phyloP scores from a whole-genome alignment of 2,797 vertebrate species.

The Botia almorhae region DNA sequence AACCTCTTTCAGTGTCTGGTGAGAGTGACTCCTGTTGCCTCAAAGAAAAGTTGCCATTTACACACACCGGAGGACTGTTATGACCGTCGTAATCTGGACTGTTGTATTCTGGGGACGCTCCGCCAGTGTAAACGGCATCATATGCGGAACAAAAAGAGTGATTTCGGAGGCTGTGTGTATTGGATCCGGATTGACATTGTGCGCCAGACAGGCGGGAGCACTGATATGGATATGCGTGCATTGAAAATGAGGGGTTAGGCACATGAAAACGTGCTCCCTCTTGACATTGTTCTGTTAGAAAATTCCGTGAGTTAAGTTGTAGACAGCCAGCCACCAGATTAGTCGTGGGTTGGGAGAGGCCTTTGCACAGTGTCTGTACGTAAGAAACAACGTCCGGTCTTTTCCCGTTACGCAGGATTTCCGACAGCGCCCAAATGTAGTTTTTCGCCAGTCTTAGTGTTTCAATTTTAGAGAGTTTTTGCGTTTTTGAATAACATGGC shows the following conservation, averaged over 20 bases:
- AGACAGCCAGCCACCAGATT: conserved; percentile 98
- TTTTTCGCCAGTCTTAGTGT: conserved; percentile 95
- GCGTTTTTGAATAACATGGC: conserved; percentile 97
- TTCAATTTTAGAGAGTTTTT: conserved; percentile 98
- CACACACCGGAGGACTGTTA: conserved; percentile 91
- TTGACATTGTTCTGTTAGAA: conserved; percentile 91
- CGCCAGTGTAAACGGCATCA: conserved; percentile 87
- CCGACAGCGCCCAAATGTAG: conserved; percentile 95
- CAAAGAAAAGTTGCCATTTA: conserved; percentile 90
- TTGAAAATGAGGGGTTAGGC: conserved; percentile 89
- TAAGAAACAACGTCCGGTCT: conserved; percentile 93
- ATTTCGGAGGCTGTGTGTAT: conserved; percentile 82
- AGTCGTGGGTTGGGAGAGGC: conserved; percentile 96
- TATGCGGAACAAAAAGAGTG: conserved; percentile 87
- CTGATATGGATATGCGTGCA: conserved; percentile 90
- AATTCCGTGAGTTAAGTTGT: conserved; percentile 97
- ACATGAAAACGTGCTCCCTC: conserved; percentile 90
- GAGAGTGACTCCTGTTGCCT: conserved; percentile 86
- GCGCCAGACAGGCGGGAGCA: conserved; percentile 90
- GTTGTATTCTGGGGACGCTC: conserved; percentile 91
- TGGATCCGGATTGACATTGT: conserved; percentile 85
- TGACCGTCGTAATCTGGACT: conserved; percentile 94
- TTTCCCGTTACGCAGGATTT: conserved; percentile 97
- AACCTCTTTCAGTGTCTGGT: conserved; percentile 92
- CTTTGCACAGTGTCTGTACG: conserved; percentile 97